phyloP scores from a whole-genome alignment of 2,888 invertebrate genomes.

The Eupsilia transversa region DNA sequence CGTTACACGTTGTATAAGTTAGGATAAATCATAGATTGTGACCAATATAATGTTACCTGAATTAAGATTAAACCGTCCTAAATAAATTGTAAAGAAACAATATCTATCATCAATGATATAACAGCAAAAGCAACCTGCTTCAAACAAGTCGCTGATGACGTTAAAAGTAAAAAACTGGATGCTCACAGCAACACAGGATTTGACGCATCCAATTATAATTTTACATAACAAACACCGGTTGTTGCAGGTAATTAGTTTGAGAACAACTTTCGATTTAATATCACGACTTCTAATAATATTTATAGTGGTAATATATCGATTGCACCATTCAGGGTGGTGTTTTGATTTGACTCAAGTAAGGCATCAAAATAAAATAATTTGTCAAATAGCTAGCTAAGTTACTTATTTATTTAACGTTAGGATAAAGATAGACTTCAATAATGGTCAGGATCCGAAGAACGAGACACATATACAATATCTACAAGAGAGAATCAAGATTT shows the following conservation, averaged over 20 bases:
- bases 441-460: no score
- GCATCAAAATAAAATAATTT: constrained; percentile 9
- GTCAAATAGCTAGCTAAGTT: no score
- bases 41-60: neutral
- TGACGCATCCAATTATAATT: constrained; percentile 78
- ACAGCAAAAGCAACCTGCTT: constrained; percentile 47
- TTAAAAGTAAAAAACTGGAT: constrained; percentile 67
- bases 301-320: constrained; percentile 52
- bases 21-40: no score
- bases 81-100: constrained; percentile 24
- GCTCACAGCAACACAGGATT: constrained; percentile 63
- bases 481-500: neutral
- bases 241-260: constrained; percentile 73
- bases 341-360: constrained; percentile 2
- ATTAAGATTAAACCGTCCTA: neutral
- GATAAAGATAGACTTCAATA: neutral
- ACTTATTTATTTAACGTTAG: no score
- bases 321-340: constrained; percentile 41
- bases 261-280: constrained; percentile 81
- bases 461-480: neutral
- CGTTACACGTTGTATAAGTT: no score
- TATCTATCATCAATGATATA: constrained; percentile 36
- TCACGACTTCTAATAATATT: constrained; percentile 57
- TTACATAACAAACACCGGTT: constrained; percentile 79
- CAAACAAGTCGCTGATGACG: constrained; percentile 29